Base-by-base conservation (phyloP, 2,888 invertebrate genomes). In the Protophormia terraenovae region DNA sequence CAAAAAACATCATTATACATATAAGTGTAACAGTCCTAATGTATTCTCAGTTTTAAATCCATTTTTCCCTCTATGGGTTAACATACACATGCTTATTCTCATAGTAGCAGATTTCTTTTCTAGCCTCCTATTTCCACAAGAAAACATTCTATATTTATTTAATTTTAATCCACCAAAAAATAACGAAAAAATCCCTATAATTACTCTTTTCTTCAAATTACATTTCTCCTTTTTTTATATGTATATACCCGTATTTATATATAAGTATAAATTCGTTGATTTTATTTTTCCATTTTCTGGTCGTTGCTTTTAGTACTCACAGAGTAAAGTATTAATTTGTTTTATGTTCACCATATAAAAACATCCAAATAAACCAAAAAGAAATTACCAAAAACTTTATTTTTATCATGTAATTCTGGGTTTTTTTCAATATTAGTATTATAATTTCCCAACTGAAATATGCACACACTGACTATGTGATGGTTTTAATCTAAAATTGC, bases 201-300 rank as follows among this genome's bases (percentile, higher is more conserved):
- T 82, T 75, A 82, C 69, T 62, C 75, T 82, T 62, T 69, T 69
- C 75, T 50, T 75, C 45, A 53, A 62, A 82, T 69, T 38, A 53
- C 53, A 53, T 41, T 75, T 82, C 19, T 7, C 19, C 8, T 67
- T 50, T 55, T 62, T 53, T 19, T 14, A 2, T n/a, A n/a, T n/a
- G n/a, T n/a, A n/a, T n/a, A n/a, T 22, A 55, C 27, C 24, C 16
- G 3, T 38, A 19, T 78, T 71, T 60, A 50, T 35, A 35, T 35
- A 0, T 38, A n/a, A n/a, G n/a, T n/a, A n/a, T n/a, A n/a, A n/a
- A n/a, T 47, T 47, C 47, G 29, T 71, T n/a, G 12, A 16, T 6
- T 60, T 14, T 14, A 19, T 16, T 50, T 76, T 35, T 45, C 29
- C 58, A 47, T 50, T 69, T 78, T 60, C 47, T 78, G 62, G 72